phyloP scores from a whole-genome alignment of 2,888 invertebrate species.

The Pachymerium ferrugineum region DNA sequence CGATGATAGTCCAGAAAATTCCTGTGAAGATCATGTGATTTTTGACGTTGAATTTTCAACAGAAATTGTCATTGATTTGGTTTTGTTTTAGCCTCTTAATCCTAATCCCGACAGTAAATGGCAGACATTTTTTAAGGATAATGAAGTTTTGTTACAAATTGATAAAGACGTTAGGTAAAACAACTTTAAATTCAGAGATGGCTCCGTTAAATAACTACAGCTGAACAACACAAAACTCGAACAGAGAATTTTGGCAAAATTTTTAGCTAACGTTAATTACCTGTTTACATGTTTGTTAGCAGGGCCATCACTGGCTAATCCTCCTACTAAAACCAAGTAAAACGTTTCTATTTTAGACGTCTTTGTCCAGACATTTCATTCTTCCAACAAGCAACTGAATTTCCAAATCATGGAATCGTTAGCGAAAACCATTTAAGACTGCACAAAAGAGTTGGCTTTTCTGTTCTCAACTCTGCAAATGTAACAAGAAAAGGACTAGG shows the following conservation, averaged over 20 bases:
- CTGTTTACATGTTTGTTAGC: not conserved
- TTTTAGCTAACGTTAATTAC: not conserved
- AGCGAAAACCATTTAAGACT: slow-evolving; percentile 68
- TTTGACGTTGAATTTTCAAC: not conserved
- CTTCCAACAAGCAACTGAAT: slow-evolving; percentile 90
- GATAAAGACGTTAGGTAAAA: slow-evolving; percentile 84
- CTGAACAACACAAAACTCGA: too few relatives aligned
- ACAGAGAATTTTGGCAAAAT: not conserved
- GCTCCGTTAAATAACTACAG: too few relatives aligned
- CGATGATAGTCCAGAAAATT: slow-evolving; percentile 43
- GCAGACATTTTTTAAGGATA: slow-evolving; percentile 94
- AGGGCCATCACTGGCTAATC: slow-evolving; percentile 50
- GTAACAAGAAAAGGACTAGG: slow-evolving; percentile 83
- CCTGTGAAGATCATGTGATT: slow-evolving; percentile 49
- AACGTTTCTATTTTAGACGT: slow-evolving; percentile 44
- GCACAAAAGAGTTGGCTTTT: slow-evolving; percentile 80
- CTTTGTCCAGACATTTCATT: slow-evolving; percentile 68
- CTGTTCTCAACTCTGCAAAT: slow-evolving; percentile 77
- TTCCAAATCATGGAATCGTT: slow-evolving; percentile 74
- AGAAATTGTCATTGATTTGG: slow-evolving; percentile 18
- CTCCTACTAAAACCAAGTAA: slow-evolving; percentile 81
- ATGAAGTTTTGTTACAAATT: slow-evolving; percentile 93
- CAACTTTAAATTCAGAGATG: not conserved
- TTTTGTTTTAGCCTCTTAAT: slow-evolving; percentile 71
- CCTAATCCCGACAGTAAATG: slow-evolving; percentile 93